These are phyloP conservation scores for Aythya baeri DNA, from an alignment of 2,113 vertebrate species.

Conservation along the genomic window DNA sequence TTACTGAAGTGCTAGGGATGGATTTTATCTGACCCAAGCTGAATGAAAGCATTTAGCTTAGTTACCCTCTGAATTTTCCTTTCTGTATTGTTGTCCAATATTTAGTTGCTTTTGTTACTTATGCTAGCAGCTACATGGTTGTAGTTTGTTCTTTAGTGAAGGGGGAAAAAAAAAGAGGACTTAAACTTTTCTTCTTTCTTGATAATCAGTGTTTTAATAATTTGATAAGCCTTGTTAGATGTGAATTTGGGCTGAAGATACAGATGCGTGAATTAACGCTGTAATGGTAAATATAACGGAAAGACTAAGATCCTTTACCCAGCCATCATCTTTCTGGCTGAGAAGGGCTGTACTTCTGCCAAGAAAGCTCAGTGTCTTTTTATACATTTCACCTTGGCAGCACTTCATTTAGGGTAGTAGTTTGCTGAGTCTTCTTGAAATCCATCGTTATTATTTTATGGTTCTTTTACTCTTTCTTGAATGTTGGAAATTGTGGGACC, in stretches of 20 bases:
- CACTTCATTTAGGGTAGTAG: background rate
- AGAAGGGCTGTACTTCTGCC: background rate
- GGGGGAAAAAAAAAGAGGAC: background rate
- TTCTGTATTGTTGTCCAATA: background rate
- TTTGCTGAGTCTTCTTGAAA: background rate
- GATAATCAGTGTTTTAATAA: fast-evolving
- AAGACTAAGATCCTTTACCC: fast-evolving
- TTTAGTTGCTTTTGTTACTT: background rate
- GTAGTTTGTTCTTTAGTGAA: background rate
- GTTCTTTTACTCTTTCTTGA: background rate
- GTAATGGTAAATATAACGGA: background rate
- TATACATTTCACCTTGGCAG: fast-evolving
- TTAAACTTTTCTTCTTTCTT: background rate
- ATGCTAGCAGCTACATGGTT: background rate
- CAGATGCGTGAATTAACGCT: background rate
- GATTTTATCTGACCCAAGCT: background rate
- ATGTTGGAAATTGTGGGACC: background rate
- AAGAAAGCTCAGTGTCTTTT: background rate
- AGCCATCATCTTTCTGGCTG: fast-evolving
- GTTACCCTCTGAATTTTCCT: fast-evolving
- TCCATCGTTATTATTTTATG: fast-evolving
- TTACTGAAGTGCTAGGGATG: fast-evolving
- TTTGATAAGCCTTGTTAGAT: background rate
- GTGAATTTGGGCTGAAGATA: background rate
- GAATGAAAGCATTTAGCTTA: fast-evolving